Evolutionary conservation across 2,113 vertebrate species (phyloP).

Genomic region (Crotalus tigris): DNA sequence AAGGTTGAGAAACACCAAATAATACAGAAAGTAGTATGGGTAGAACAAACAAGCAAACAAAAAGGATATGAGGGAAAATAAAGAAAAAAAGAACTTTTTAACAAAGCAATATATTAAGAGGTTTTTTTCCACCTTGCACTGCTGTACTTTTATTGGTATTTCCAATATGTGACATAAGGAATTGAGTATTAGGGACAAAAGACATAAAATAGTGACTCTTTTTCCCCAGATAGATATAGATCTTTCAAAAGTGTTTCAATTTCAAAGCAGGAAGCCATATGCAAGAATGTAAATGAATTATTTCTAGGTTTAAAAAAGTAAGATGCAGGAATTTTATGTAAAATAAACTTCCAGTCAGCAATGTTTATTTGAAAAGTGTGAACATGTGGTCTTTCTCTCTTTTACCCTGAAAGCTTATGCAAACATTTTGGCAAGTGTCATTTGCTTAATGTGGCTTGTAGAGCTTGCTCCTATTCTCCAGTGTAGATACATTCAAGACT

Average conservation of each 20-base stretch:
- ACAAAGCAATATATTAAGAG: not conserved
- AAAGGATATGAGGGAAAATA: not conserved
- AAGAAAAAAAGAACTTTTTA: not conserved
- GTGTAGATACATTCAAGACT: not conserved
- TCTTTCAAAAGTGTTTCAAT: not conserved
- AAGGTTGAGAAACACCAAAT: not conserved
- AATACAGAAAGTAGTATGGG: not conserved
- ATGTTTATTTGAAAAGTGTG: conserved; percentile 21
- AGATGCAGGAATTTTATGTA: conserved; percentile 22
- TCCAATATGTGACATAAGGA: not conserved
- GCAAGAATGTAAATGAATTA: not conserved
- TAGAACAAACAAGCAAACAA: not conserved
- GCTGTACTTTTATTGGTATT: not conserved
- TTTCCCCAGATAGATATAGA: not conserved
- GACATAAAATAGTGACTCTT: not conserved
- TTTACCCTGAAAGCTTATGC: conserved; percentile 22
- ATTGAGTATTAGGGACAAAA: not conserved
- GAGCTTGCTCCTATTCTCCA: not conserved
- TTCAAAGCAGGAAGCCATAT: not conserved
- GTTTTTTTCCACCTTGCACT: no score
- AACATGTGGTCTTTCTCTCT: not conserved
- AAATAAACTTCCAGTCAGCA: conserved; percentile 30
- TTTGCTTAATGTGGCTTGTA: not conserved
- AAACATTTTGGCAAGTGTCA: conserved; percentile 9
- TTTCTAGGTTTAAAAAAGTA: not conserved